Percentiles rank a stretch among this genome's conserved stretches.
These are phyloP conservation scores for Coenobita brevimanus DNA, from an alignment of 1,140 invertebrate genomes.

Conservation along the genomic window DNA sequence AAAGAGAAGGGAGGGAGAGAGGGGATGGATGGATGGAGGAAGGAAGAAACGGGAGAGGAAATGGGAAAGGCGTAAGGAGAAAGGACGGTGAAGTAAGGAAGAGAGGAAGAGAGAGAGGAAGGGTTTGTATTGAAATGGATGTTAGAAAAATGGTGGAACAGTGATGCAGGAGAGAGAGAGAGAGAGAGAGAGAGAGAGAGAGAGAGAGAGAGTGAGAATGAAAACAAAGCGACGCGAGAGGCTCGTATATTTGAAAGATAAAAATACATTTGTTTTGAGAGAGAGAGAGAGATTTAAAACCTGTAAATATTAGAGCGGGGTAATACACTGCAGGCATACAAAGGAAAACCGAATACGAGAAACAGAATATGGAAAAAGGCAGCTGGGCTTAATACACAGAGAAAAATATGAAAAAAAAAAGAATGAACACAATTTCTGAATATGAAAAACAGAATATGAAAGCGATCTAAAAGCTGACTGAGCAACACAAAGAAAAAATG, in stretches of 20 bases:
- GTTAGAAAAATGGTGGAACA: no score
- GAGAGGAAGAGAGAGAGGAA: slow-evolving; percentile 1
- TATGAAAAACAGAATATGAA: background rate
- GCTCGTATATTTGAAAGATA: background rate
- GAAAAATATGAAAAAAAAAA: background rate
- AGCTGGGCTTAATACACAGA: no score
- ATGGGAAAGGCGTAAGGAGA: background rate
- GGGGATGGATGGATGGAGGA: slow-evolving; percentile 2
- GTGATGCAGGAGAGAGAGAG: background rate
- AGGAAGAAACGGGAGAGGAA: background rate
- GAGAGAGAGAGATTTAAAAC: background rate
- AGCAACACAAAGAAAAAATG: background rate
- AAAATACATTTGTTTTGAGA: background rate
- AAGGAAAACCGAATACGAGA: background rate
- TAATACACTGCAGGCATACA: background rate
- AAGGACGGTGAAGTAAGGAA: background rate
- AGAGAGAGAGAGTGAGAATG: background rate
- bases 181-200: slow-evolving; percentile 1
- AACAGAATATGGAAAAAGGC: no score
- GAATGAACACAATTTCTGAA: no score
- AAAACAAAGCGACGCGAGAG: background rate
- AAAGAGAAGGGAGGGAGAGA: background rate
- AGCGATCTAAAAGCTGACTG: background rate
- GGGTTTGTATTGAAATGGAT: no score
- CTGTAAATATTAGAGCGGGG: background rate